phyloP scores from a whole-genome alignment of 2,888 invertebrate genomes.

The Caenorhabditis sinica region DNA sequence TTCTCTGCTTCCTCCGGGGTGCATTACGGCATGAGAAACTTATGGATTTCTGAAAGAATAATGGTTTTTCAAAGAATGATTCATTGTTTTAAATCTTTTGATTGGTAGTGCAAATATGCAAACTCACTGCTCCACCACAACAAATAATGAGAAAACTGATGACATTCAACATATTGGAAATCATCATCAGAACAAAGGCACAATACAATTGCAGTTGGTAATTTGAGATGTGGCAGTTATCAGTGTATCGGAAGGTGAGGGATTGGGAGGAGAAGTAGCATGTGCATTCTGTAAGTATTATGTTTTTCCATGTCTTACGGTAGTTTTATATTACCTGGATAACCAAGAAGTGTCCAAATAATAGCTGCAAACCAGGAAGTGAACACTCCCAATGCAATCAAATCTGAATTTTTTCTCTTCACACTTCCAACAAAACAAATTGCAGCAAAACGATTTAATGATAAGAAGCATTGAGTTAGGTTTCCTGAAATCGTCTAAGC shows the following conservation, averaged over 20 bases:
- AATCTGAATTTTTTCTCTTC: constrained; percentile 45
- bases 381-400: constrained; percentile 41
- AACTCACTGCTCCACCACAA: constrained; percentile 56
- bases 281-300: constrained; percentile 35
- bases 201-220: constrained; percentile 56
- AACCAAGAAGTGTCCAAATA: constrained; percentile 50
- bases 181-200: constrained; percentile 54
- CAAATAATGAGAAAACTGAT: constrained; percentile 50
- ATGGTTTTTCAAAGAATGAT: background rate
- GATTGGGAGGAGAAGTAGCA: constrained; percentile 41
- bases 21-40: constrained; percentile 53
- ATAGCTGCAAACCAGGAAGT: constrained; percentile 54
- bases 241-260: constrained; percentile 21
- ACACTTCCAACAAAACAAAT: constrained; percentile 47
- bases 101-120: constrained; percentile 15
- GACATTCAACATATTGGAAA: constrained; percentile 52
- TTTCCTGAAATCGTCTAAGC: background rate
- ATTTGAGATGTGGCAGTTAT: constrained; percentile 55
- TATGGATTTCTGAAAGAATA: constrained; percentile 51
- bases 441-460: constrained; percentile 51
- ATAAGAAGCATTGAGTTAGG: constrained; percentile 50
- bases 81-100: constrained; percentile 10
- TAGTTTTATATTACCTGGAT: constrained; percentile 27
- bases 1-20: constrained; percentile 52
- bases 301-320: background rate